Base-by-base conservation (phyloP, 2,797 vertebrate species). In the Pseudochromis fuscus region DNA sequence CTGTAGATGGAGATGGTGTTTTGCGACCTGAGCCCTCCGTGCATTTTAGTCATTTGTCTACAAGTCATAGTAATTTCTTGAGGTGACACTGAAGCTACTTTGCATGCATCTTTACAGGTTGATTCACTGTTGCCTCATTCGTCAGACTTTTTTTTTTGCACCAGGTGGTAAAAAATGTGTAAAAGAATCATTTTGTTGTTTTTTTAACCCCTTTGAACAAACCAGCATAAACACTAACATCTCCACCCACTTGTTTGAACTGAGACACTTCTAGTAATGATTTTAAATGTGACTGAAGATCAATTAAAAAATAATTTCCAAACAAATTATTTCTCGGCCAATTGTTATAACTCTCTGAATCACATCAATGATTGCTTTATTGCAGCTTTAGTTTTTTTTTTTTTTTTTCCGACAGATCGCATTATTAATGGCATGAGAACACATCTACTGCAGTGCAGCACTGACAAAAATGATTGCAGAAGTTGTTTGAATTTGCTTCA, bases 401-500 rank as follows among this genome's bases (percentile, higher is more conserved):
- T 77, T 40, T 38, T 66, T 77, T 85, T 81, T 82, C 77, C 80
- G 84, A 80, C 72, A 85, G 62, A 79, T 88, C 33, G 2, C 69
- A 82, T 85, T 89, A 82, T 82, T 83, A 83, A 87, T 85, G 77
- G 67, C 75, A 81, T 55, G 62, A 85, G 81, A 89, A 82, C 69
- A 82, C 74, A 83, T 85, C 84, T 86, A 90, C 89, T 92, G 91
- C 89, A 93, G 85, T 93, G 90, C 89, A 91, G 88, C 81, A 90
- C 85, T 90, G 85, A 90, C 87, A 88, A 78, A 91, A 88, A 88
- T 76, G 75, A 88, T 88, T 89, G 84, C 75, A 87, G 81, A 85
- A 87, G 78, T 83, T 85, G 78, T 78, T 75, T 70, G 79, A 69
- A 66, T 75, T 71, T 73, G 38, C 60, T 19, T 35, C 38, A 13